Evolutionary conservation across 2,113 vertebrate species (phyloP).

Genomic region (Hemiscyllium ocellatum): DNA sequence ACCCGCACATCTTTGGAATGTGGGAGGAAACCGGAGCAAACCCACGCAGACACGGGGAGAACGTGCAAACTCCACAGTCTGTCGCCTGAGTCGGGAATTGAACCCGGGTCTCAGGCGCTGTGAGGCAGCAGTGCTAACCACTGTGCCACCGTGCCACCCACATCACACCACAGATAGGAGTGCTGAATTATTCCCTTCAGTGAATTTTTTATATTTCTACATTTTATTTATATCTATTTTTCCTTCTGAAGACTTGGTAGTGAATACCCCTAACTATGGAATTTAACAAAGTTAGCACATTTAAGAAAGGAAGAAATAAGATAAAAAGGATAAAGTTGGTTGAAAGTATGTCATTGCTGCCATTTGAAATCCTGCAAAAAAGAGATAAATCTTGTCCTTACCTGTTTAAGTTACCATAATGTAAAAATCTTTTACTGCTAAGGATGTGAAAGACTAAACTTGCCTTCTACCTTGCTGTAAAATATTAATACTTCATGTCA

Average conservation of each 20-base stretch:
- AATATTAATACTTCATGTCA: background rate
- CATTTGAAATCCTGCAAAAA: background rate
- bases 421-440: background rate
- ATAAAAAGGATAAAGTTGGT: background rate
- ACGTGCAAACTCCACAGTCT: too few relatives aligned
- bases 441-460: background rate
- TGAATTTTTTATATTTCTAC: background rate
- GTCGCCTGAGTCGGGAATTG: too few relatives aligned
- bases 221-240: background rate
- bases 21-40: too few relatives aligned
- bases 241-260: background rate
- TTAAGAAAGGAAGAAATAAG: background rate
- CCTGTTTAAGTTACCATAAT: background rate
- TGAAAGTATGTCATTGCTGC: background rate
- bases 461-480: background rate
- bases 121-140: too few relatives aligned
- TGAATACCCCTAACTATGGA: background rate
- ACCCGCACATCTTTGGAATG: too few relatives aligned
- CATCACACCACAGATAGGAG: background rate
- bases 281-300: background rate
- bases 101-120: too few relatives aligned
- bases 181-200: background rate
- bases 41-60: too few relatives aligned
- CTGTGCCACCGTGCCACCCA: too few relatives aligned
- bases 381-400: background rate